Evolutionary conservation across 2,888 invertebrate genomes (phyloP), one percentile per base, ranked within the genome.

Genomic region (Nomada lathburiana): DNA sequence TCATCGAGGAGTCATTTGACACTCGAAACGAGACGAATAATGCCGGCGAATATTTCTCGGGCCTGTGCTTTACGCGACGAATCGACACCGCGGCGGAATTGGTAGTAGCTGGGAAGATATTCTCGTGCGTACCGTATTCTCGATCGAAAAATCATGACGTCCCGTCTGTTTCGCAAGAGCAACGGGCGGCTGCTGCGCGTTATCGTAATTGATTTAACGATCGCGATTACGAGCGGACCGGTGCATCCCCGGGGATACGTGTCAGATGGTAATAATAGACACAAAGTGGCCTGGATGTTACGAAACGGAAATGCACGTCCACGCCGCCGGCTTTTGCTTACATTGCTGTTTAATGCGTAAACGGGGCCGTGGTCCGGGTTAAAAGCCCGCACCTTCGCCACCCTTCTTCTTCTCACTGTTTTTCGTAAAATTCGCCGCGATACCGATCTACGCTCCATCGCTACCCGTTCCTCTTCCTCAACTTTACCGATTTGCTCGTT

Each of bases 271-370:
- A 87, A 87, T 87, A 87, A 85, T 87, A 80, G 80, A 80, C 72
- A 76, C 85, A 81, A 87, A 87, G 86, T 86, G 85, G 85, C 72
- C 83, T 81, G 85, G 78, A 85, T 80, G 83, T 85, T 87, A 76
- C 87, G 86, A 86, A 87, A 87, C 84, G 87, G 87, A 87, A 87
- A 87, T 87, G 86, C 86, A 79, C 80, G 72, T 84, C 80, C 63
- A 80, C 73, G 74, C 60, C 70, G 73, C 13, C 59, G 53, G 75
- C 77, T 80, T 82, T 82, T 83, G 85, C 81, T 87, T 87, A 85
- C 85, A 72, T 73, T 85, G 75, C 74, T 70, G 85, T 87, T 87
- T 83, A 86, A 85, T 72, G 83, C 77, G 82, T 83, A 83, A 85
- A 82, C 84, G 76, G 76, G 85, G 85, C 74, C 82, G 72, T 64